phyloP scores from a whole-genome alignment of 2,797 vertebrate species.

The Champsocephalus esox region DNA sequence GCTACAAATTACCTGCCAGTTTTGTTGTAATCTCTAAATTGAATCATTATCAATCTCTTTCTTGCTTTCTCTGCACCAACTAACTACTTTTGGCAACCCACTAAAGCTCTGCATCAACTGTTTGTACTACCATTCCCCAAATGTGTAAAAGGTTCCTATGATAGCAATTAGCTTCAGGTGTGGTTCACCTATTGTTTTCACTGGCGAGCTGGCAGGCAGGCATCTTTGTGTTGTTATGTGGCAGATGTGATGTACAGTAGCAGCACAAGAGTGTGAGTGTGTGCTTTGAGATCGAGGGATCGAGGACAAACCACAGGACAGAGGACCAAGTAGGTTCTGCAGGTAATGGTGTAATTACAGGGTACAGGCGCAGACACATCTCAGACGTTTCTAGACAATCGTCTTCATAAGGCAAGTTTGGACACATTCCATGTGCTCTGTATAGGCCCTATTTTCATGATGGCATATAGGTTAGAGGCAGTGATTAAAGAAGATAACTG shows the following conservation, averaged over 20 bases:
- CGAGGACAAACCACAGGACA: neutral
- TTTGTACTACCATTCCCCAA: neutral
- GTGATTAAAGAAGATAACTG: no score
- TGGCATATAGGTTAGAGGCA: no score
- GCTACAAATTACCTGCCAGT: conserved; percentile 84
- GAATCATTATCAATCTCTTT: conserved; percentile 65
- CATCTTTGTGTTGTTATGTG: neutral
- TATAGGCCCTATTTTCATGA: neutral
- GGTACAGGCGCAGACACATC: neutral
- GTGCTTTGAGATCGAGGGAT: neutral
- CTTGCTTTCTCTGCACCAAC: conserved; percentile 4
- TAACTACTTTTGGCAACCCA: neutral
- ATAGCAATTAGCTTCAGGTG: conserved; percentile 70
- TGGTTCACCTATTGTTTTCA: conserved; percentile 49
- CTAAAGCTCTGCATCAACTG: neutral
- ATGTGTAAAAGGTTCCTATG: neutral
- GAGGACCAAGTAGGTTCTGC: conserved; percentile 1
- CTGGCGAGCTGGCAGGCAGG: neutral
- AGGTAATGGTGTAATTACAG: neutral
- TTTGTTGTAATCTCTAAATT: conserved; percentile 76
- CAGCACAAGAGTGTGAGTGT: neutral
- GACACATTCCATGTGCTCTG: neutral
- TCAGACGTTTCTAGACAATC: neutral
- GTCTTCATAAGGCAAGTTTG: neutral
- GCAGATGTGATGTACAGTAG: neutral